Base-by-base conservation (phyloP, 2,797 vertebrate genomes). In the Coluber constrictor region DNA sequence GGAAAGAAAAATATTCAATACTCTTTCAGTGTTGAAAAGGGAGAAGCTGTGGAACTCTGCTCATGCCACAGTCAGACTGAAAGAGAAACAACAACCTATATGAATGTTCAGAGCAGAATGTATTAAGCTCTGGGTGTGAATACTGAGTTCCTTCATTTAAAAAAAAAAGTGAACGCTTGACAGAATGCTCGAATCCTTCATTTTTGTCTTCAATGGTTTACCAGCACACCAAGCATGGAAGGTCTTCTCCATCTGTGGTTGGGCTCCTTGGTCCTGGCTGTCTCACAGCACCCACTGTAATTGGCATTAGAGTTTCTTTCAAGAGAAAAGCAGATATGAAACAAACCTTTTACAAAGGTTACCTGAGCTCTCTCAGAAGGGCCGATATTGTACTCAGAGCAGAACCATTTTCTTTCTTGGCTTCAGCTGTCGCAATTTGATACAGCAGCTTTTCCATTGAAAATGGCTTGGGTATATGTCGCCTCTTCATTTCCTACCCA, bases 381-480 rank as follows among this genome's bases (percentile, higher is more conserved):
- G 98, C 96, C 90, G 99, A 99, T 98, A 99, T 99, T 91, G 98
- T 98, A 96, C 98, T 98, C 97, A 99, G 99, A 96, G 99, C 98
- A 90, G 99, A 98, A 83, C 98, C 98, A 0, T 99, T 99, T 95
- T 99, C 99, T 96, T 99, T 98, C 95, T 99, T 99, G 29, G 99
- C 98, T 97, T 99, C 99, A 0, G 99, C 99, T 9, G 98, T 98
- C 96, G 99, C 99, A 90, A 99, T 99, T 98, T 99, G 99, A 98
- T 99, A 99, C 94, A 99, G 99, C 96, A 99, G 97, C 98, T 99
- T 99, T 97, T 99, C 99, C 99, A 99, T 99, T 93, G 99, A 99
- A 97, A 99, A 99, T 12, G 99, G 99, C 97, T 99, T 99, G 94
- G 99, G 98, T 97, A 99, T 99, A 93, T 97, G 98, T 94, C 99